Evolutionary conservation across 1,140 invertebrate genomes (phyloP), one percentile per base, ranked within the genome.

Genomic region (Eupristina koningsbergeri): DNA sequence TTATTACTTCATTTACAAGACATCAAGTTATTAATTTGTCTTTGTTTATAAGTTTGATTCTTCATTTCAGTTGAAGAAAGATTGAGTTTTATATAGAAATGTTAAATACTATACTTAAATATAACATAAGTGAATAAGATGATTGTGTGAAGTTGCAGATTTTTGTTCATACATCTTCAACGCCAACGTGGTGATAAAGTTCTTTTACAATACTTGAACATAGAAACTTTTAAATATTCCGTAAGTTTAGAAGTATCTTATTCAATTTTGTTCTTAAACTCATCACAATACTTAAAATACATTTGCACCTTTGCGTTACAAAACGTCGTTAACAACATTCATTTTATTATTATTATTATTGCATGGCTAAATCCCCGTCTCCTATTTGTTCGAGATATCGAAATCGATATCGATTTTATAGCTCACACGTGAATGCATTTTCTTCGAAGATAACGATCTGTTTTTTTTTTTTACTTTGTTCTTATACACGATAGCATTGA

Each of bases 391-490:
- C 83, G 47, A 83, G 87, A 88, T 89, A 90, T 89, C 89, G 90
- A 91, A 88, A 88, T n/a, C n/a, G n/a, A n/a, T n/a, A n/a, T n/a
- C n/a, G n/a, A n/a, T 90, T 90, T 90, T 87, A 88, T 79, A 80
- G 73, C 75, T 76, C 74, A 76, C 47, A 17, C 74, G 79, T 64
- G 75, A n/a, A 31, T 13, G 22, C 58, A 3, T 8, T 41, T 71
- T 73, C 67, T 58, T 80, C 58, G 36, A 22, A 2, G 17, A 36
- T 22, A 69, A 76, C 61, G 71, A 73, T 67, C 45, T 36, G 9
- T 77, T 77, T 61, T 11, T 19, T 22, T 39, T 58, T 6, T 13
- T 77, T 41, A n/a, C n/a, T 47, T 19, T 34, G 31, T 7, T 61
- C 61, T 13, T 77, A 45, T n/a, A 5, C 22, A 11, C 34, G 3